Percentiles rank a stretch among this genome's conserved stretches.
Evolutionary conservation across 2,113 vertebrate species (phyloP).

Genomic region (Prionailurus bengalensis): DNA sequence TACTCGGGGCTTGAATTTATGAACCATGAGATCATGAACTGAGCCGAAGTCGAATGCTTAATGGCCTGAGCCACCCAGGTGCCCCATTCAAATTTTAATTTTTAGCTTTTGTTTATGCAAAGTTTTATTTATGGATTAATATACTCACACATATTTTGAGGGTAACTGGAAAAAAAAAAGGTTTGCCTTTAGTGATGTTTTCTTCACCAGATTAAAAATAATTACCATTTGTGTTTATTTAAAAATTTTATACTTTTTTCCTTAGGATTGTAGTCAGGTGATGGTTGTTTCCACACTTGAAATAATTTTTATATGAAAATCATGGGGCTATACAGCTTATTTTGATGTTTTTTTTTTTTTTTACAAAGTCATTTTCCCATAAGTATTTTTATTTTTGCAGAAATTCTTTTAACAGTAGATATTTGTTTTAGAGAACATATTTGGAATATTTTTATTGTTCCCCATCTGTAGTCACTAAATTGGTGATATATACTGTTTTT

Average conservation of each 20-base stretch:
- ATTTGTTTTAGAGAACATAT: neutral
- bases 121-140: neutral
- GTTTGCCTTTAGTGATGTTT: neutral
- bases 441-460: conserved; percentile 18
- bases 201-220: neutral
- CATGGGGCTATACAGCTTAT: neutral
- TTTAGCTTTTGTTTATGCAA: conserved; percentile 9
- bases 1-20: too few species aligned
- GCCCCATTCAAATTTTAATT: neutral
- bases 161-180: neutral
- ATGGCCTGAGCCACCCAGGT: too few species aligned
- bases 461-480: neutral
- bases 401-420: neutral
- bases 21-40: too few species aligned
- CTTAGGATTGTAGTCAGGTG: neutral
- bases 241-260: neutral
- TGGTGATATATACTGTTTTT: neutral
- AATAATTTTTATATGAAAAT: conserved; percentile 46
- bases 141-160: neutral
- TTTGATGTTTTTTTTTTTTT: neutral
- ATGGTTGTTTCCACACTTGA: neutral
- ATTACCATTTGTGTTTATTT: neutral
- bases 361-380: neutral
- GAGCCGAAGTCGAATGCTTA: too few species aligned
- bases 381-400: neutral